phyloP scores from a whole-genome alignment of 2,113 vertebrate species.

The Scophthalmus maximus region DNA sequence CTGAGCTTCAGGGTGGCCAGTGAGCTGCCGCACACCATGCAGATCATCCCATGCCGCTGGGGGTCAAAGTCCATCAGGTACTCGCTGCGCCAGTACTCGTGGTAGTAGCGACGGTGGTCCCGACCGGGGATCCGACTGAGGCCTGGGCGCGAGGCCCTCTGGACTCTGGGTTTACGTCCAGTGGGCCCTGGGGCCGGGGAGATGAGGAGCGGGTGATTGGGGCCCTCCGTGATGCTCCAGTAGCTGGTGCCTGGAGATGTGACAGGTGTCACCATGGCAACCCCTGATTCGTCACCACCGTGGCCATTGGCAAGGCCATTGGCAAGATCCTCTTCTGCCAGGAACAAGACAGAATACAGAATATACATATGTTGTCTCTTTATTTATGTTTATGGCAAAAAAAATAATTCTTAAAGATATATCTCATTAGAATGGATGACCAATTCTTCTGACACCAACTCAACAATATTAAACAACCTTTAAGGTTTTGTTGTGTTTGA shows the following conservation, averaged over 20 bases:
- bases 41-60: conserved; percentile 90
- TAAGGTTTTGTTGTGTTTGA: too few relatives aligned
- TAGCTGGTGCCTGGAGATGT: conserved; percentile 83
- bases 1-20: conserved; percentile 93
- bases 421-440: not conserved
- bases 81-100: conserved; percentile 94
- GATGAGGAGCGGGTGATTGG: conserved; percentile 78
- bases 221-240: conserved; percentile 81
- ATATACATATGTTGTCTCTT: too few relatives aligned
- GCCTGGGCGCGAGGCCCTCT: conserved; percentile 86
- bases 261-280: conserved; percentile 40
- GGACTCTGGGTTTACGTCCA: conserved; percentile 82
- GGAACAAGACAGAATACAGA: not conserved
- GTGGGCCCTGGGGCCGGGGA: conserved; percentile 76
- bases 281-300: conserved; percentile 48
- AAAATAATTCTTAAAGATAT: too few relatives aligned
- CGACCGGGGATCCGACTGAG: conserved; percentile 90
- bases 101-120: conserved; percentile 93
- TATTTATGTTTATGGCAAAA: too few relatives aligned
- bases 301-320: conserved; percentile 76
- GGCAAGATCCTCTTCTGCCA: conserved; percentile 70
- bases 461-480: too few relatives aligned
- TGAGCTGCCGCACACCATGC: conserved; percentile 95
- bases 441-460: too few relatives aligned
- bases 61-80: conserved; percentile 96